Evolutionary conservation across 2,113 vertebrate species (phyloP).

Genomic region (Salvelinus fontinalis): DNA sequence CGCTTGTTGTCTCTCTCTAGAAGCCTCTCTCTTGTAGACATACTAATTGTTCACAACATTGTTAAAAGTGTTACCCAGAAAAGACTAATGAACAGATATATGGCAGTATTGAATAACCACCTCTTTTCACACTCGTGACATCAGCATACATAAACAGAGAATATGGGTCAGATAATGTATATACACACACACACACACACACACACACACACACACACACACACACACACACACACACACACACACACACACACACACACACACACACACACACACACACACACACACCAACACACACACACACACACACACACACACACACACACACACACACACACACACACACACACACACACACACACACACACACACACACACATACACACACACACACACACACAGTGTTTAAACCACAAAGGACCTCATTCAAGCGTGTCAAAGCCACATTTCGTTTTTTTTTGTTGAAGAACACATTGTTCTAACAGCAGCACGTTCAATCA

Average conservation of each 20-base stretch:
- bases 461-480: slow-evolving; percentile 39
- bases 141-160: slow-evolving; percentile 63
- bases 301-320: no score
- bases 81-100: slow-evolving; percentile 65
- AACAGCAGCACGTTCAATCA: slow-evolving; percentile 41
- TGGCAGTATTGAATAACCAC: slow-evolving; percentile 58
- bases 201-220: no score
- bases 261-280: no score
- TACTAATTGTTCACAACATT: slow-evolving; percentile 62
- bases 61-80: slow-evolving; percentile 66
- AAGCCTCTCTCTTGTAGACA: slow-evolving; percentile 55
- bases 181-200: no score
- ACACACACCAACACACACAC: no score
- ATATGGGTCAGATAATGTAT: slow-evolving; percentile 42
- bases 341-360: no score
- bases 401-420: slow-evolving; percentile 52
- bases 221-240: no score
- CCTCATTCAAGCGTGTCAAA: slow-evolving; percentile 40
- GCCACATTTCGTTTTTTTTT: slow-evolving; percentile 39
- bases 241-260: no score
- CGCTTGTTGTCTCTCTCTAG: no score
- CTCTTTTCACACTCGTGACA: slow-evolving; percentile 60
- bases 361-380: no score
- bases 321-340: no score
- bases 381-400: slow-evolving; percentile 35